Percentiles rank a stretch among this genome's conserved stretches.
phyloP scores from a whole-genome alignment of 2,888 invertebrate genomes.

The Formica aserva region DNA sequence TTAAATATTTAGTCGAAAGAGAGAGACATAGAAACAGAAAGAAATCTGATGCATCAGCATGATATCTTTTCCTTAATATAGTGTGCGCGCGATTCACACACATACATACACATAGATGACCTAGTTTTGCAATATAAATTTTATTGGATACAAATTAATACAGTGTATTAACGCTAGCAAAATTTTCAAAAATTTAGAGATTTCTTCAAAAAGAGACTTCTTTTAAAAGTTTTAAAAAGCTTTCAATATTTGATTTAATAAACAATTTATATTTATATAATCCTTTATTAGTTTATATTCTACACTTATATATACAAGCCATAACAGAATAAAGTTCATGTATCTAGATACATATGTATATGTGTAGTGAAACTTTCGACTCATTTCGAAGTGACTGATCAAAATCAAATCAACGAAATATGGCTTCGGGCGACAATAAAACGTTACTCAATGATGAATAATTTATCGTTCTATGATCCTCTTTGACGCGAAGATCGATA shows the following conservation, averaged over 20 bases:
- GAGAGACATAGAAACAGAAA: not conserved
- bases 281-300: conserved; percentile 2
- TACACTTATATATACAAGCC: not conserved
- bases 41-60: not conserved
- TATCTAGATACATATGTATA: not conserved
- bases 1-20: not conserved
- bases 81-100: not conserved
- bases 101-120: too few species aligned
- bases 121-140: not conserved
- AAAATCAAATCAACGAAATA: conserved; percentile 62
- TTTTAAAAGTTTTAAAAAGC: not conserved
- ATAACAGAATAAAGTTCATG: not conserved
- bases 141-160: not conserved
- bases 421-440: conserved; percentile 42
- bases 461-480: conserved; percentile 54
- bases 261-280: not conserved
- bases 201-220: not conserved
- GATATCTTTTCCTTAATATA: not conserved
- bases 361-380: conserved; percentile 44
- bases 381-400: conserved; percentile 58
- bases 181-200: not conserved
- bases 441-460: conserved; percentile 62
- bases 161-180: not conserved
- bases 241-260: not conserved
- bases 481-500: conserved; percentile 40